phyloP scores from a whole-genome alignment of 2,797 vertebrate species.

The Peromyscus attwateri region DNA sequence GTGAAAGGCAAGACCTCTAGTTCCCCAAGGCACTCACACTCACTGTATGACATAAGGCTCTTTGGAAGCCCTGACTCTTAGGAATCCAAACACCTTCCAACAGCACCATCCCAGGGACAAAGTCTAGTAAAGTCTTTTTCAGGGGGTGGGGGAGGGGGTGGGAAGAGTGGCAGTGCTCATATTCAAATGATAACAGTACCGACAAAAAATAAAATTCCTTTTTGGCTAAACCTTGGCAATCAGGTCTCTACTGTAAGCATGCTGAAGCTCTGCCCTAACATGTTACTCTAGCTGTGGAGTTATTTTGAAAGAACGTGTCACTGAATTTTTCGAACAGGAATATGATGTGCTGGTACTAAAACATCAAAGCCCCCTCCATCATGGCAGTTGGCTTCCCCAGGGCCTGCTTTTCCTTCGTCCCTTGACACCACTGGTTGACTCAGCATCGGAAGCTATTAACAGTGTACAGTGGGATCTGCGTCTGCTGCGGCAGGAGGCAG shows the following conservation, averaged over 20 bases:
- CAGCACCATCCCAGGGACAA: accelerated
- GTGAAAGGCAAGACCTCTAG: neutral
- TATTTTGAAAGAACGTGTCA: neutral
- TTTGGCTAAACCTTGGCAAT: neutral
- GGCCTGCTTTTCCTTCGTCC: neutral
- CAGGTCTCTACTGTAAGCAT: neutral
- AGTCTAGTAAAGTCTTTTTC: neutral
- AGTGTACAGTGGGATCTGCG: neutral
- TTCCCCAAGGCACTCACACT: accelerated
- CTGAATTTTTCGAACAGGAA: neutral
- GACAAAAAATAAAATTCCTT: neutral
- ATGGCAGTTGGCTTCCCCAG: conserved; percentile 19
- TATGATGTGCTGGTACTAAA: neutral
- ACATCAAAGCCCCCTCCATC: neutral
- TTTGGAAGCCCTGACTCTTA: neutral
- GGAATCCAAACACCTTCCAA: neutral
- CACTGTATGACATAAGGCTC: neutral
- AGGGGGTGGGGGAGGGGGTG: neutral
- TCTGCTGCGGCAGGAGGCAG: neutral
- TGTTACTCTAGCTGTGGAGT: neutral
- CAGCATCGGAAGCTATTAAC: neutral
- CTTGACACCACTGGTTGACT: neutral
- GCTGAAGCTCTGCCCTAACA: neutral
- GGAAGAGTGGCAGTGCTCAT: neutral
- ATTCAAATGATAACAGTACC: neutral